A percentile compares a stretch with the other conserved stretches of the same genome.
These are phyloP conservation scores for Anoplius nigerrimus DNA, from an alignment of 2,888 invertebrate species.

Conservation along the genomic window DNA sequence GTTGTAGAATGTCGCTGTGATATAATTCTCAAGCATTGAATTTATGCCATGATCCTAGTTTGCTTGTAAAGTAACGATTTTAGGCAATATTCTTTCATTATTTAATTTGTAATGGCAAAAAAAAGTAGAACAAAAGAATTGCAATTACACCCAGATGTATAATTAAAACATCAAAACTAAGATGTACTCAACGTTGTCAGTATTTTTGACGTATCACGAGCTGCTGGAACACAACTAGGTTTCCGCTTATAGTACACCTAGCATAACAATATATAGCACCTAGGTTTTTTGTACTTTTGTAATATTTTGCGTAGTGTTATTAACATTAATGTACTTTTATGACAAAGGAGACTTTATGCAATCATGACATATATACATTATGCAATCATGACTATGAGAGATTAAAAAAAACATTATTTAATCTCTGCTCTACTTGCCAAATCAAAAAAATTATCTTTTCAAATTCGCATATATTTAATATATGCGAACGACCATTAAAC, in stretches of 20 bases:
- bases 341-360: constrained; percentile 61
- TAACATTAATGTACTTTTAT: constrained; percentile 63
- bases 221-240: constrained; percentile 62
- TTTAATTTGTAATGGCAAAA: constrained; percentile 25
- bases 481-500: constrained; percentile 59
- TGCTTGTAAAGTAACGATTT: too few species aligned
- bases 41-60: too few species aligned
- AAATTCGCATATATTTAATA: constrained; percentile 60
- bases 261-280: constrained; percentile 74
- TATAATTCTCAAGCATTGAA: too few species aligned
- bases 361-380: constrained; percentile 73
- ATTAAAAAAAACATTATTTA: constrained; percentile 63
- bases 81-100: background rate
- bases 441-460: constrained; percentile 51
- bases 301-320: constrained; percentile 72
- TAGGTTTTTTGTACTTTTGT: constrained; percentile 75
- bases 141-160: constrained; percentile 14
- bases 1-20: too few species aligned
- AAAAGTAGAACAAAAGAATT: constrained; percentile 34
- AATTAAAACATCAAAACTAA: constrained; percentile 30
- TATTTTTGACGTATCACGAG: constrained; percentile 54
- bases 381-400: constrained; percentile 65
- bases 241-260: constrained; percentile 64
- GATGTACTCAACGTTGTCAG: constrained; percentile 38
- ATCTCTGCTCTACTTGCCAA: constrained; percentile 43